Evolutionary conservation across 2,888 invertebrate genomes (phyloP), one percentile per base, ranked within the genome.

Genomic region (Lycaena phlaeas): DNA sequence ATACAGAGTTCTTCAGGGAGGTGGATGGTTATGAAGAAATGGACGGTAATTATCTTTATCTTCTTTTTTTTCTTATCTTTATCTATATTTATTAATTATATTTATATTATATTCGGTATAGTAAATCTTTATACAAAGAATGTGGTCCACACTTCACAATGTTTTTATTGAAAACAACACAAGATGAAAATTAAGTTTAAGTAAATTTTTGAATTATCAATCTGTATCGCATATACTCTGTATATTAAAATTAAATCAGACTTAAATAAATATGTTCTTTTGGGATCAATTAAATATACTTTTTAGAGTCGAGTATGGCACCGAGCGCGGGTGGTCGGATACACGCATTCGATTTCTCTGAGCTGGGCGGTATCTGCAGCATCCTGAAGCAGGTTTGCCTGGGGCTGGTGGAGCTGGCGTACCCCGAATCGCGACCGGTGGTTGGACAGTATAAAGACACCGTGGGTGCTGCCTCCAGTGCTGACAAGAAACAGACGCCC

Each of bases 381-480:
- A 88, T 89, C 1, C 67, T 96, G 25, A 89, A 94, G 40, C 92
- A 94, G 46, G 90, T 94, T 3, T 93, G 94, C 55, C 78, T 96
- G 11, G 95, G 95, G 0, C 82, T 96, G 6, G 92, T 96, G 5
- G 94, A 95, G 61, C 77, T 96, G 36, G 95, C 95, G 0, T 94
- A 93, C 62, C 95, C 95, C 0, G 94, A 94, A 57, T 88, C 90
- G 0, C 79, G 91, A 49, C 89, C 89, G 0, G 75, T 89, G 0
- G 72, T 85, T 12, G 87, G 89, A n/a, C 89, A 89, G 53, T 92
- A 92, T 58, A 87, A 61, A 22, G 71, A 69, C 27, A 68, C 68
- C 0, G 66, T 71, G 2, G 61, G 50, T 0, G 43, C 36, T 2
- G 38, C 27, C n/a, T 41, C 43, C 17, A 40, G 49, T 10, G 26